These are phyloP conservation scores for Danaus chrysippus DNA, from an alignment of 2,888 invertebrate species.

Conservation along the genomic window DNA sequence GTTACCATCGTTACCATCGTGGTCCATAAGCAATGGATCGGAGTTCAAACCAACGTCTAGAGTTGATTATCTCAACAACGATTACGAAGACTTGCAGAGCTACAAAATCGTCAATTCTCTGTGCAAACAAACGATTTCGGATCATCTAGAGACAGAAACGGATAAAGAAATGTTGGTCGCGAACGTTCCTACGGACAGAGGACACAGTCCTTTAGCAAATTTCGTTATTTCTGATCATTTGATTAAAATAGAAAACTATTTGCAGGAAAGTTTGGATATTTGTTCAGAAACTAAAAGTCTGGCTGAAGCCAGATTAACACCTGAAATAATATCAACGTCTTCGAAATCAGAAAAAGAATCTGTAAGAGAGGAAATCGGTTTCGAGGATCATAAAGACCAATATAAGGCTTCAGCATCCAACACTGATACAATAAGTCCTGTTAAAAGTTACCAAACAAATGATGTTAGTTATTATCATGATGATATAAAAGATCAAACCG, in stretches of 20 bases:
- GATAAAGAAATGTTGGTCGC: slow-evolving; percentile 10
- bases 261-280: slow-evolving; percentile 66
- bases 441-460: slow-evolving; percentile 9
- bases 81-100: slow-evolving; percentile 67
- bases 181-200: slow-evolving; percentile 28
- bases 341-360: slow-evolving; percentile 13
- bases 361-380: slow-evolving; percentile 2
- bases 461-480: slow-evolving; percentile 1
- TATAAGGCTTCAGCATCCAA: not conserved
- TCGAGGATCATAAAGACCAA: not conserved
- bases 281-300: slow-evolving; percentile 46
- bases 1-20: slow-evolving; percentile 40
- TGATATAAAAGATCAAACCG: slow-evolving; percentile 20
- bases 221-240: slow-evolving; percentile 61
- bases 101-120: slow-evolving; percentile 72
- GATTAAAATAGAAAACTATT: slow-evolving; percentile 64
- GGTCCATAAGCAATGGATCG: slow-evolving; percentile 20
- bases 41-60: slow-evolving; percentile 40
- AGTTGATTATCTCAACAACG: slow-evolving; percentile 55
- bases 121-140: slow-evolving; percentile 53
- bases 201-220: slow-evolving; percentile 42
- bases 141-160: slow-evolving; percentile 26
- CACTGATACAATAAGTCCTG: not conserved
- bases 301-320: not conserved
- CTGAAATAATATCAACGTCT: slow-evolving; percentile 2